These are phyloP conservation scores for Thamnaconus septentrionalis DNA, from an alignment of 2,113 vertebrate species.

Conservation along the genomic window DNA sequence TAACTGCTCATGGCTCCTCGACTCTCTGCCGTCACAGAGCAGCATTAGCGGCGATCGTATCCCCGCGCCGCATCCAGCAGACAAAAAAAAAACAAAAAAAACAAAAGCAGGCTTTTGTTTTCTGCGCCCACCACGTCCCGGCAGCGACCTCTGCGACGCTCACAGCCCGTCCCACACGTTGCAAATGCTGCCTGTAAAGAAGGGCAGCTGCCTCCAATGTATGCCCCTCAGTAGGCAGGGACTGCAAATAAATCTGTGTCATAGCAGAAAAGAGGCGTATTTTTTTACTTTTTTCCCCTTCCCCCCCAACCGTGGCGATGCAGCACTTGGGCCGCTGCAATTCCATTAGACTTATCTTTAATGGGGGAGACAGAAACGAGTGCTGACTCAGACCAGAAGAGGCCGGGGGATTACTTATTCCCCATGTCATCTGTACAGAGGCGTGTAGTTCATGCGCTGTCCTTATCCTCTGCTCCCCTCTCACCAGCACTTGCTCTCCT, in stretches of 20 bases:
- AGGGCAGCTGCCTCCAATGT: constrained; percentile 48
- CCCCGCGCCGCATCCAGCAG: constrained; percentile 43
- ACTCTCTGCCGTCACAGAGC: constrained; percentile 64
- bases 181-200: constrained; percentile 38
- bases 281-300: constrained; percentile 40
- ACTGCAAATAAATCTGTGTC: constrained; percentile 61
- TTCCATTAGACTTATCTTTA: constrained; percentile 68
- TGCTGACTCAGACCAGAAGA: constrained; percentile 68
- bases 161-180: constrained; percentile 49
- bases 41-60: constrained; percentile 52
- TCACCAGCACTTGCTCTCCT: constrained; percentile 44
- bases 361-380: constrained; percentile 55
- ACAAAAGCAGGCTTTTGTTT: constrained; percentile 24
- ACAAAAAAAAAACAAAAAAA: constrained; percentile 44
- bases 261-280: constrained; percentile 57
- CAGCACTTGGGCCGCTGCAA: constrained; percentile 54
- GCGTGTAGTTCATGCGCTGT: constrained; percentile 55
- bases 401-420: constrained; percentile 59
- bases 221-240: constrained; percentile 45
- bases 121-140: constrained; percentile 35
- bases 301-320: constrained; percentile 48
- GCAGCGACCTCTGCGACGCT: constrained; percentile 42
- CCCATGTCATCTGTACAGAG: constrained; percentile 60
- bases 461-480: constrained; percentile 48
- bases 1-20: constrained; percentile 73